Base-by-base conservation (phyloP, 1,140 invertebrate genomes). In the Drosophila bocqueti region DNA sequence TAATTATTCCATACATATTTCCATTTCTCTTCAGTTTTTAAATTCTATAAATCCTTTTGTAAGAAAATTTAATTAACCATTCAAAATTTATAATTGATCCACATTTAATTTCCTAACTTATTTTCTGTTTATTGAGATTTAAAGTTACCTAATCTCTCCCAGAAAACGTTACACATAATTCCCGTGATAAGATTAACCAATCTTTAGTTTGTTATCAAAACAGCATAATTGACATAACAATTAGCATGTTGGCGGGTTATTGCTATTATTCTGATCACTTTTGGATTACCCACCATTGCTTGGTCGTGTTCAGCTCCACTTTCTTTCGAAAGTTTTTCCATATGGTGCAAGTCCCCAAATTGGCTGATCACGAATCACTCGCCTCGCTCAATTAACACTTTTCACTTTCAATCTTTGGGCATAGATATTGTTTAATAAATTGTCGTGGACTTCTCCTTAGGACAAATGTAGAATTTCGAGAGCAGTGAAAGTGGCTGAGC, bases 401-500 rank as follows among this genome's bases (percentile, higher is more conserved):
- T 92, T 92, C 90, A 92, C 90, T 92, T 92, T 92, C 90, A 82
- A 77, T 90, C 68, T 64, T 55, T 46, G 26, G 42, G 49, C 67
- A 73, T 21, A 43, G 34, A 75, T 75, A 76, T 76, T 73, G 36
- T 61, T 59, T 66, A 80, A 86, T 72, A 57, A 52, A 77, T 79
- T 66, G 68, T 82, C 67, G 73, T 74, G 43, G 26, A 78, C 79
- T 77, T 75, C 24, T 59, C 6, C 8, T 60, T 69, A 36, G 6
- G 26, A 50, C 21, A 54, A 31, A 43, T 49, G 42, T 63, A 85
- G 77, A 78, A 75, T 71, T 43, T 54, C 42, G 63, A 49, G 61
- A 61, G 26, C 55, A 82, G 67, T 82, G 74, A 82, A 82, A 86
- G 78, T 85, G 52, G 8, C 16, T 46, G 9, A 1, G 18, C 6